Percentiles rank a stretch among this genome's conserved stretches.
These are phyloP conservation scores for Phaethornis superciliosus DNA, from an alignment of 2,113 vertebrate species.

Conservation along the genomic window DNA sequence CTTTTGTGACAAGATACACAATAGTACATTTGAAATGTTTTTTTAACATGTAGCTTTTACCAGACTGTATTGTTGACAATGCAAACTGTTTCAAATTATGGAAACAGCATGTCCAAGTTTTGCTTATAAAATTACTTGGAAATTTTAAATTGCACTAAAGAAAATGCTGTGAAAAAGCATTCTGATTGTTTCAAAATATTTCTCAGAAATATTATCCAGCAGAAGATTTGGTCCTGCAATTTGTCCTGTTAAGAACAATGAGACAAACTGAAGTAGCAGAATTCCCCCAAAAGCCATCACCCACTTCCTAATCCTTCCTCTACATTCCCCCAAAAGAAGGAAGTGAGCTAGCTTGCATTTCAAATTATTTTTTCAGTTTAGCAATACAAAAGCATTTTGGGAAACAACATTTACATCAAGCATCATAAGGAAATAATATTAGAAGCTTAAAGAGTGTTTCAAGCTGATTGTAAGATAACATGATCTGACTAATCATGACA, in stretches of 20 bases:
- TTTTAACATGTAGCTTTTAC: not conserved
- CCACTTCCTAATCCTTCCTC: not conserved
- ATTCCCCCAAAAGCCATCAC: not conserved
- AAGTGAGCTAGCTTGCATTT: not conserved
- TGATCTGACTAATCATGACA: not conserved
- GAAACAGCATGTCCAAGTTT: not conserved
- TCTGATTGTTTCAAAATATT: not conserved
- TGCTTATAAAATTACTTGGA: not conserved
- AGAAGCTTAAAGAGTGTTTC: not conserved
- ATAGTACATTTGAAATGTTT: not conserved
- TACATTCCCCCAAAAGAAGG: not conserved
- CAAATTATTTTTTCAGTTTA: not conserved
- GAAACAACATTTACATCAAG: not conserved
- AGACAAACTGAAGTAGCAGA: not conserved
- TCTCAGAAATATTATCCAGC: not conserved
- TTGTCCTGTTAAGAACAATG: not conserved
- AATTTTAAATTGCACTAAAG: not conserved
- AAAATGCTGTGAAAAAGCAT: not conserved
- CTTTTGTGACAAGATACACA: not conserved
- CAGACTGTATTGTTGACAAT: not conserved
- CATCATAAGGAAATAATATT: not conserved
- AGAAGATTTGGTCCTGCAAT: not conserved
- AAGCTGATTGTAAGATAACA: not conserved
- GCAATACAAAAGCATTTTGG: not conserved
- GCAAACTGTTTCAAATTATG: not conserved